Evolutionary conservation across 2,888 invertebrate genomes (phyloP), one percentile per base, ranked within the genome.

Genomic region (Ischnus inquisitorius): DNA sequence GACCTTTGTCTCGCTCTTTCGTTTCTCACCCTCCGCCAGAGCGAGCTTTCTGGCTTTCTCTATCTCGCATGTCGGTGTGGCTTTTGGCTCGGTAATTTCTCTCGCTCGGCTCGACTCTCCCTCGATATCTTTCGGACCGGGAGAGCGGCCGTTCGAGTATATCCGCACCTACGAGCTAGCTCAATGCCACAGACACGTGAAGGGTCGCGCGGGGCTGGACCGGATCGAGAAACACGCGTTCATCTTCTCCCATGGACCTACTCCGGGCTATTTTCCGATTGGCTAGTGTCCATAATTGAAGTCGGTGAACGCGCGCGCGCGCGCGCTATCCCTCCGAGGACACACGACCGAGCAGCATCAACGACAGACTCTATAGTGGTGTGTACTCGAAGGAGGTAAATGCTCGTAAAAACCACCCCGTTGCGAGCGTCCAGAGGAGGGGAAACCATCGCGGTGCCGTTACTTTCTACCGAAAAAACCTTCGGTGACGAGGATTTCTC

Each of bases 211-310:
- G 0, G 57, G 57, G 43, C 5, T 3, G 57, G 62, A 64, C 41
- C 43, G 67, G 79, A 71, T 34, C 67, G 83, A 68, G 71, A 75
- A 74, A 76, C 60, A 72, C 72, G 72, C 80, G 81, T 79, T 83
- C 68, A 71, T 85, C 81, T 75, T 51, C 41, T 65, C 64, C 54
- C 43, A 64, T 41, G 28, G 25, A 34, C 34, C 41, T 62, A 28
- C 57, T 67, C 68, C 16, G 88, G 85, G 88, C 89, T 87, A 89
- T 91, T 91, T 91, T 91, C 89, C 92, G 89, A 91, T 90, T 92
- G 91, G 89, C 89, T 87, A 89, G 89, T 87, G 88, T 88, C 87
- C 89, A 88, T 91, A 90, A 92, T 91, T 89, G 90, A 91, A 89
- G 87, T 79, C 54, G 80, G 68, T 77, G 34, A 34, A 34, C 34